phyloP scores from a whole-genome alignment of 2,888 invertebrate species.

The Anorthoa munda region DNA sequence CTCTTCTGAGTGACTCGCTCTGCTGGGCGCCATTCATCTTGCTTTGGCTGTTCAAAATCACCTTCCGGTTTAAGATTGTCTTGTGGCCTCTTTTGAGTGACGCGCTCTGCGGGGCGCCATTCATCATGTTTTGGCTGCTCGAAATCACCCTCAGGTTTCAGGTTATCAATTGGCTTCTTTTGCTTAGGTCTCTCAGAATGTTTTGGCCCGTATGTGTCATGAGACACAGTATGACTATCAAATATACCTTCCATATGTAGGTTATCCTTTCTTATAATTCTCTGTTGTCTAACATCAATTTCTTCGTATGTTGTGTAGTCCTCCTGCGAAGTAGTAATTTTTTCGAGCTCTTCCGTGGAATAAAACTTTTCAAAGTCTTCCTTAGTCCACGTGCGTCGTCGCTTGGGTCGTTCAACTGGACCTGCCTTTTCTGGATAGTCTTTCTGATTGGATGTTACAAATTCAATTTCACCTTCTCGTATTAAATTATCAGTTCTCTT shows the following conservation, averaged over 20 bases:
- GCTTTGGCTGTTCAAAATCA: constrained; percentile 84
- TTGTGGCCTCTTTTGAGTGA: constrained; percentile 83
- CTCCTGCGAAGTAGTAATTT: constrained; percentile 93
- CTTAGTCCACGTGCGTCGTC: constrained; percentile 93
- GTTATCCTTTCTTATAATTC: constrained; percentile 87
- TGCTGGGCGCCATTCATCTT: constrained; percentile 79
- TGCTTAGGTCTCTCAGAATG: constrained; percentile 86
- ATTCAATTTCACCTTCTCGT: constrained; percentile 93
- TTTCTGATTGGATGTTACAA: constrained; percentile 92
- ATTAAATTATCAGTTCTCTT: constrained; percentile 92
- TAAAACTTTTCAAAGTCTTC: constrained; percentile 94
- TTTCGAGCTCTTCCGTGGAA: constrained; percentile 90
- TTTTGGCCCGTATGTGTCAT: constrained; percentile 82
- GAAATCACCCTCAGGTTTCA: constrained; percentile 90
- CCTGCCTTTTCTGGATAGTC: constrained; percentile 92
- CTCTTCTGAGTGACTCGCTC: constrained; percentile 75
- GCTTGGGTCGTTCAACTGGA: constrained; percentile 90
- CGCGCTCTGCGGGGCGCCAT: constrained; percentile 87
- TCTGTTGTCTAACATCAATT: constrained; percentile 87
- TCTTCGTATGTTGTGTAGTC: constrained; percentile 92
- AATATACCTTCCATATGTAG: constrained; percentile 89
- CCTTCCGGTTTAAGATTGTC: constrained; percentile 91
- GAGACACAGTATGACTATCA: constrained; percentile 85
- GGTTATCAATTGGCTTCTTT: constrained; percentile 91
- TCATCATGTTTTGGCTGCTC: constrained; percentile 56